Evolutionary conservation across 2,113 vertebrate genomes (phyloP), one percentile per base, ranked within the genome.

Genomic region (Pyxicephalus adspersus): DNA sequence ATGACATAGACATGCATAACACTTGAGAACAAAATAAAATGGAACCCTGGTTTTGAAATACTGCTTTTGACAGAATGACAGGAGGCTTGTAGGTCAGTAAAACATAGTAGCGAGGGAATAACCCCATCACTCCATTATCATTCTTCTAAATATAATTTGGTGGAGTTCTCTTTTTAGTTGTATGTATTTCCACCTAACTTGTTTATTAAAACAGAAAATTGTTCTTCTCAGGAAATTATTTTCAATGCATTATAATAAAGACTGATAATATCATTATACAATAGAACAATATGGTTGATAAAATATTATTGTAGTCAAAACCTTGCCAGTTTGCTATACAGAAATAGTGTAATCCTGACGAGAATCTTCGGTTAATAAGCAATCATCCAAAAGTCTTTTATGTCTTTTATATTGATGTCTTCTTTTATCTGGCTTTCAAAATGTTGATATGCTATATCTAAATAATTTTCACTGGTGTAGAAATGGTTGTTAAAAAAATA

Each of bases 251-350:
- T 58, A 74, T 38, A 25, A 20, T 61, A n/a, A 7, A 76, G 58
- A 63, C 55, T 50, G 58, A 76, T 64, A 51, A 34, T 52, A 54
- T 76, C 25, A 29, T 52, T 76, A 76, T 60, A 4, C n/a, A 23
- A 19, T 23, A 76, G 60, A 76, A 76, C 60, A 76, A 76, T 76
- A 60, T n/a, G 38, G 38, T 52, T 64, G 74, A 76, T 64, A 64
- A 64, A 76, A 76, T 31, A 60, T 52, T 64, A 19, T 76, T 64
- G 20, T 60, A 28, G 23, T 52, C 58, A 76, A 76, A 64, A 64
- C 34, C 45, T 52, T 20, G 31, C 74, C 51, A 17, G 6, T 76
- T 34, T 74, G 17, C 58, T 74, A 74, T 0, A 58, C 54, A 25
- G 11, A 2, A n/a, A 74, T 54, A 45, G 28, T 57, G 57, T 74